Evolutionary conservation across 2,888 invertebrate genomes (phyloP), one percentile per base, ranked within the genome.

Genomic region (Drepanosiphum platanoidis): DNA sequence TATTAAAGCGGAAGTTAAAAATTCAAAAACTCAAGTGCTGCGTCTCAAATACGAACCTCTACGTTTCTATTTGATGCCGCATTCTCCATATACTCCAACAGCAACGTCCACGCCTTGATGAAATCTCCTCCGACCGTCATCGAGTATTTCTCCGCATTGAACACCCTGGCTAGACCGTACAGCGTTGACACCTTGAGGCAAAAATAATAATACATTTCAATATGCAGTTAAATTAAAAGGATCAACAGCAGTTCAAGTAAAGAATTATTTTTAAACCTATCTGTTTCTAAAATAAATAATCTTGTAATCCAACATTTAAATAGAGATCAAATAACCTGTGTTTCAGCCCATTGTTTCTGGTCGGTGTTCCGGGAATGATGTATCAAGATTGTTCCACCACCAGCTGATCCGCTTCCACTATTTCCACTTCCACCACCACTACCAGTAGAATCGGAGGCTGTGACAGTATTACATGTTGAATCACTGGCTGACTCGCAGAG

Each of bases 311-410:
- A 52, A 22, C 22, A 52, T 52, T 22, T n/a, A 71, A 71, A 32
- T 39, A 30, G 64, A 77, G 15, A 61, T 27, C 3, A 72, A 82
- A 70, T 58, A 88, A 94, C 95, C 92, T 97, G 96, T 0, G 99
- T 99, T 90, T 99, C 98, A 0, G 98, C 97, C 98, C 98, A 99
- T 89, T 99, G 99, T 89, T 99, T 99, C 90, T 98, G 97, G 75
- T 98, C 98, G 0, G 99, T 99, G 90, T 99, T 99, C 86, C 99
- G 92, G 0, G 98, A 97, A 90, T 99, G 99, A 90, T 99, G 99
- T 88, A 99, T 98, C 8, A 99, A 92, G 88, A 99, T 97, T 89
- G 97, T 97, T 86, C 95, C 96, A 71, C 96, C 96, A 71, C 96
- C 96, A 0, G 96, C 94, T 89, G 97, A 96, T 75, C 97, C 96